Base-by-base conservation (phyloP, 2,113 vertebrate genomes). In the Phasianus colchicus region DNA sequence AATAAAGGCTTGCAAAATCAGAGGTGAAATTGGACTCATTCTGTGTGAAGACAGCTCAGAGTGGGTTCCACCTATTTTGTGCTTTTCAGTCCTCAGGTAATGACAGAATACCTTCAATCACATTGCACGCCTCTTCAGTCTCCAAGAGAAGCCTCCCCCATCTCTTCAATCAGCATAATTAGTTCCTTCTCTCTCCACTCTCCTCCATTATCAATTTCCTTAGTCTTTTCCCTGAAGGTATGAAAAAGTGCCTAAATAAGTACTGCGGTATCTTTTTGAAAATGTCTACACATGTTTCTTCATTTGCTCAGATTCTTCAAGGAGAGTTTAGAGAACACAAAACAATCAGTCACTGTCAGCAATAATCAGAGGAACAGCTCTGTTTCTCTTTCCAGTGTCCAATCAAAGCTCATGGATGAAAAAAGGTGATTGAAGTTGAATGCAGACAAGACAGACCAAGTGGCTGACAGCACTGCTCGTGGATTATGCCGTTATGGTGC, bases 361-460 rank as follows among this genome's bases (percentile, higher is more conserved):
- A 86, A 6, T 32, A 73, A 85, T 79, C 67, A 92, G 67, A 71
- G n/a, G 16, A 87, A 52, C 50, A 66, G 29, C 67, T 86, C 67
- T 85, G 7, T 29, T 86, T 82, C 40, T 66, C 66, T 57, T 88
- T 15, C 36, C 66, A 45, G 42, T 32, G 57, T 73, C 90, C 60
- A 74, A 6, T 58, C 81, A 63, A 72, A 81, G 34, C 36, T 85
- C 40, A 6, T 5, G 55, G 81, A 83, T 63, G 19, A 85, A 80
- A 84, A 92, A 58, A 83, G 64, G 29, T 76, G n/a, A 45, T 89
- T 80, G 82, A 92, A 87, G 75, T 42, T 24, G n/a, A 54, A 94
- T 69, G 78, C 64, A 45, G 72, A 63, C 18, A 84, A 20, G 36
- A 58, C 71, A 75, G 43, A 73, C 57, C 86, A 94, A 64, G 29